Conservation (phyloP, 2,113 vertebrate genomes). For the Tupaia chinensis region DNA sequence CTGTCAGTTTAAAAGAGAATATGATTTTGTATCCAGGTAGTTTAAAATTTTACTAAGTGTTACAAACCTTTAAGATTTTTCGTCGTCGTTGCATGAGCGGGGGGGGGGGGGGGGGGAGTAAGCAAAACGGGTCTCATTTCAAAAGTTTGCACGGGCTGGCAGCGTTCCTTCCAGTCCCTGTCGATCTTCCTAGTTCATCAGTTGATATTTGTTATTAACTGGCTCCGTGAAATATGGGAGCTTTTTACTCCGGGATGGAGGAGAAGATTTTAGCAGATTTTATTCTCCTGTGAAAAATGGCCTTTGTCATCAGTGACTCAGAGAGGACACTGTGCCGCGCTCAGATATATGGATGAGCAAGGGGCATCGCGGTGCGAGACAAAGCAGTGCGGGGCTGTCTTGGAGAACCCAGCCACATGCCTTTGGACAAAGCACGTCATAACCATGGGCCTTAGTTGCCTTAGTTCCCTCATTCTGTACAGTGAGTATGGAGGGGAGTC, state of each 20-base stretch:
- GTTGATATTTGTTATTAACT: conserved; percentile 76
- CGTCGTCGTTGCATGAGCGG: neutral
- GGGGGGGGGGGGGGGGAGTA: no score
- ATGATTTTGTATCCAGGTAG: conserved; percentile 60
- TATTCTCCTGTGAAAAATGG: conserved; percentile 73
- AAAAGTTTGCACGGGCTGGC: neutral
- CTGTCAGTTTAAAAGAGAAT: conserved; percentile 77
- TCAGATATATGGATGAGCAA: conserved; percentile 31
- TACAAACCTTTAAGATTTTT: conserved; percentile 41
- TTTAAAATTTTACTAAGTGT: conserved; percentile 62
- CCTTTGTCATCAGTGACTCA: conserved; percentile 48
- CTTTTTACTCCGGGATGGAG: conserved; percentile 52
- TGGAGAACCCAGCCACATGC: neutral
- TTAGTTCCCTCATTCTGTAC: conserved; percentile 47
- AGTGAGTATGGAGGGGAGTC: neutral
- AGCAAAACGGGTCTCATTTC: neutral
- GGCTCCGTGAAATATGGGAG: conserved; percentile 72
- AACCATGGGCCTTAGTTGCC: neutral
- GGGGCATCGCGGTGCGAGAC: neutral
- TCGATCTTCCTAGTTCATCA: conserved; percentile 1
- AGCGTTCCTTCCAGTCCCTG: neutral
- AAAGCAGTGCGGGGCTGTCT: neutral
- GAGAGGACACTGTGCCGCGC: conserved; percentile 15
- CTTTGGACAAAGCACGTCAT: conserved; percentile 20
- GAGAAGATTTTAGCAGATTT: conserved; percentile 72